Base-by-base conservation (phyloP, 35 echinoderm and acorn worm species). In the Heliocidaris erythrogramma region DNA sequence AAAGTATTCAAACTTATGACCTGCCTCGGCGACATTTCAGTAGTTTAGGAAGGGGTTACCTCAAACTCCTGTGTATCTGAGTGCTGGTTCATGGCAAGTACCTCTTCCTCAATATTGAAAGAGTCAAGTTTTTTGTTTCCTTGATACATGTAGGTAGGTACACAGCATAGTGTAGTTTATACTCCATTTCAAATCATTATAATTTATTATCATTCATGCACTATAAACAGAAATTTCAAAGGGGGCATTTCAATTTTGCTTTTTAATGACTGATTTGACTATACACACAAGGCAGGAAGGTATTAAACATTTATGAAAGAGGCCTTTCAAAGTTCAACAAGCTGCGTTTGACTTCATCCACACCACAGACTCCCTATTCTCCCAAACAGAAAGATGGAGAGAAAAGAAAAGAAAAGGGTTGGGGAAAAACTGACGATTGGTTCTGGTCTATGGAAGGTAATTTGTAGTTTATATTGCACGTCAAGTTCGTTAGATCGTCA, bases 401-500 rank as follows among this genome's bases (percentile, higher is more conserved):
- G 65, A n/a, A n/a, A 4, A n/a, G 18, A 78, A 78, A 78, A 24
- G 65, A 78, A 78, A 78, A 27, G 65, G 65, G 18, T 5, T 7
- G 65, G 65, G 18, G 65, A 78, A 78, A 78, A 78, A 78, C 65
- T 78, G 65, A 78, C 65, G 65, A 78, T 42, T 42, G 35, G 65
- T 78, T 78, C 21, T n/a, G 65, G 14, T 47, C 47, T 48, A 89
- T 32, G 18, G 47, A 89, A 89, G 87, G 87, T 12, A 89, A 89
- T 89, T 89, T 89, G 87, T 89, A 89, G 87, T 89, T 89, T 89
- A 89, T 30, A 89, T 9, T 47, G 47, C 16, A 89, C 31, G 87
- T 89, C 87, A 89, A 35, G 87, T 89, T 89, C 87, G 42, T 47
- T 47, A 47, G 87, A 17, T 21, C 30, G 29, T 16, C 3, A 89